Evolutionary conservation across 1,140 invertebrate species (phyloP).

Genomic region (Tetranychus cinnabarinus): DNA sequence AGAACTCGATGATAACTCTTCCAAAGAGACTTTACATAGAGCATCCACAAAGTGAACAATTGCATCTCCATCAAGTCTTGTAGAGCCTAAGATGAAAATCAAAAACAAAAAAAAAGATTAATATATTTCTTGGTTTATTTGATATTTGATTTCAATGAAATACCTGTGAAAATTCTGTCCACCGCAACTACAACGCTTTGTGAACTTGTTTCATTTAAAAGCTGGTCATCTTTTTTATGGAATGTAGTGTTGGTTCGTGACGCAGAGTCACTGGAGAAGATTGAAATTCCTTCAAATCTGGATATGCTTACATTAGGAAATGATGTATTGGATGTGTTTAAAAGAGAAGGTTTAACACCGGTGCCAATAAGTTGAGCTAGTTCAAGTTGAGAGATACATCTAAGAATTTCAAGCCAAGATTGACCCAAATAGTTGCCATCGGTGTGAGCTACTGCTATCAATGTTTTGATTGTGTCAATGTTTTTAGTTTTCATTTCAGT

Average conservation of each 20-base stretch:
- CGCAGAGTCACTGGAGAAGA: slow-evolving; percentile 2
- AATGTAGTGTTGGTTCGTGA: neutral
- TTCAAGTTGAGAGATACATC: slow-evolving; percentile 95
- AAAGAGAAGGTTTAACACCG: slow-evolving; percentile 28
- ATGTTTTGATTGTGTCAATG: slow-evolving; percentile 95
- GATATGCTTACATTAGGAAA: neutral
- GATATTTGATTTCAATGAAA: neutral
- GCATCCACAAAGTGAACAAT: slow-evolving; percentile 95
- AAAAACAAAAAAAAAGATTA: no score
- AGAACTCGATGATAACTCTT: slow-evolving; percentile 62
- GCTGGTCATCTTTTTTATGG: slow-evolving; percentile 7
- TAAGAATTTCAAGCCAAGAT: slow-evolving; percentile 93
- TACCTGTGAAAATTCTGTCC: slow-evolving; percentile 30
- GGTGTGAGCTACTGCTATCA: slow-evolving; percentile 88
- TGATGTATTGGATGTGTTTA: slow-evolving; percentile 1
- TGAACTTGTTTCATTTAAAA: slow-evolving; percentile 85
- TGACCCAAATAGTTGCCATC: slow-evolving; percentile 79
- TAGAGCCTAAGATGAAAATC: slow-evolving; percentile 43
- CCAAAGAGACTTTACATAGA: slow-evolving; percentile 71
- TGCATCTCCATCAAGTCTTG: slow-evolving; percentile 82
- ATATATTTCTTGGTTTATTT: no score
- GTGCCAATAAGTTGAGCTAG: slow-evolving; percentile 91
- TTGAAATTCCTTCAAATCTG: slow-evolving; percentile 5
- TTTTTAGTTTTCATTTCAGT: slow-evolving; percentile 99
- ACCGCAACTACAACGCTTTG: slow-evolving; percentile 98